Base-by-base conservation (phyloP, 1,140 invertebrate genomes). In the Bombus sibiricus region DNA sequence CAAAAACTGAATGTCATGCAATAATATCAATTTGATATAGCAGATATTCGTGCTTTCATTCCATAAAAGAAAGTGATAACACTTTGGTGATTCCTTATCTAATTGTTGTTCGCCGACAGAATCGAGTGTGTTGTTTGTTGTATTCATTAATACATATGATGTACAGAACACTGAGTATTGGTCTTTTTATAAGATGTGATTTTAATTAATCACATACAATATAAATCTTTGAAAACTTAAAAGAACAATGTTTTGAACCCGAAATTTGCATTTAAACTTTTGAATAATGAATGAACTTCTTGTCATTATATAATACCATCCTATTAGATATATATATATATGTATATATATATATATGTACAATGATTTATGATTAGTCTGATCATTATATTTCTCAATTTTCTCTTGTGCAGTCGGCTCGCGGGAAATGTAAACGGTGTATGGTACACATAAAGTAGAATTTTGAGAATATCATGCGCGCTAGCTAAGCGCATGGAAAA, bases 401-500 rank as follows among this genome's bases (percentile, higher is more conserved):
- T 74, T 68, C 25, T 25, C 34, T 57, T 43, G 12, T 73, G 13
- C 57, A 74, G 59, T 25, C 9, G 15, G 25, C 22, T 34, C 32
- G 37, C 34, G 28, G 41, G 41, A 81, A 66, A 73, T 74, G 22
- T 37, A 66, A 85, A 81, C 15, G n/a, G 59, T 59, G 71, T 57
- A 59, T 22, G 80, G 22, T 37, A 47, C 47, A 47, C 18, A 13
- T 81, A 66, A 85, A 85, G 81, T 68, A 85, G 43, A 81, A 85
- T 85, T 85, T 85, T 81, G 43, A 59, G 75, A 84, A 76, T 37
- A 80, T 74, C 43, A 86, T 92, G 89, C 86, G 89, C 81, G 86
- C 66, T 69, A 73, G 43, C 85, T 73, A 62, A 77, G 88, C 89
- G 91, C 88, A 90, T 72, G 69, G 85, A 93, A 91, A 93, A 94